These are phyloP conservation scores for Nannoperca australis DNA, from an alignment of 2,797 vertebrate species.

Conservation along the genomic window DNA sequence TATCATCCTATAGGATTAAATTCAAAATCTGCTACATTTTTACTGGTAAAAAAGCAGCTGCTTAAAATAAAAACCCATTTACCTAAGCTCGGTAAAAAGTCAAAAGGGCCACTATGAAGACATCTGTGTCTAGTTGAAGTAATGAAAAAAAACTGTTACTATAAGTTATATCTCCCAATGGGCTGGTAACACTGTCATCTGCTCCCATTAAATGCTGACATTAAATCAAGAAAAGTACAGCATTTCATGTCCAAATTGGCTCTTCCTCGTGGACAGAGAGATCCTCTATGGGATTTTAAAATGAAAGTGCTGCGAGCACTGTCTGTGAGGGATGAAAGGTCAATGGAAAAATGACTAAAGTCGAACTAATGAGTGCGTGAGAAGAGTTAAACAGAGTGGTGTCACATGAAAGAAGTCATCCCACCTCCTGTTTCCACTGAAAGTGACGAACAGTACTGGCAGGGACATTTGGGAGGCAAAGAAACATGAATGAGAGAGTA, in stretches of 20 bases:
- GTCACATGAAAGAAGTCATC: not conserved
- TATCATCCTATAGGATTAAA: not conserved
- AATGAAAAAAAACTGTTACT: not conserved
- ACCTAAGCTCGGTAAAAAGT: not conserved
- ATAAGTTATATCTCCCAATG: not conserved
- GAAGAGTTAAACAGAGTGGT: not conserved
- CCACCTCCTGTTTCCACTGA: slow-evolving; percentile 12
- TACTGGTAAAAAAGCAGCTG: not conserved
- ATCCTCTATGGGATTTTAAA: not conserved
- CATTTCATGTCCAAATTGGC: not conserved
- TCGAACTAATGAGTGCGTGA: not conserved
- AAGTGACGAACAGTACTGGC: not conserved
- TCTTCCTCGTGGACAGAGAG: not conserved
- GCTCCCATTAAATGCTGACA: not conserved
- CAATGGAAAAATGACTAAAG: not conserved
- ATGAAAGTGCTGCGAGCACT: not conserved
- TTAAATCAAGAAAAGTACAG: not conserved
- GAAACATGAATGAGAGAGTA: slow-evolving; percentile 1
- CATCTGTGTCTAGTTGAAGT: slow-evolving; percentile 2
- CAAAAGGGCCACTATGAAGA: not conserved
- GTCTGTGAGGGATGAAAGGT: slow-evolving; percentile 8
- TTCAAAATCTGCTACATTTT: not conserved
- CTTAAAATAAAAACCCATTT: too few species aligned
- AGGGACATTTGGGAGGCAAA: not conserved
- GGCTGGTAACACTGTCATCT: not conserved